Evolutionary conservation across 2,797 vertebrate genomes (phyloP), one percentile per base, ranked within the genome.

Genomic region (Danio jaintianensis): DNA sequence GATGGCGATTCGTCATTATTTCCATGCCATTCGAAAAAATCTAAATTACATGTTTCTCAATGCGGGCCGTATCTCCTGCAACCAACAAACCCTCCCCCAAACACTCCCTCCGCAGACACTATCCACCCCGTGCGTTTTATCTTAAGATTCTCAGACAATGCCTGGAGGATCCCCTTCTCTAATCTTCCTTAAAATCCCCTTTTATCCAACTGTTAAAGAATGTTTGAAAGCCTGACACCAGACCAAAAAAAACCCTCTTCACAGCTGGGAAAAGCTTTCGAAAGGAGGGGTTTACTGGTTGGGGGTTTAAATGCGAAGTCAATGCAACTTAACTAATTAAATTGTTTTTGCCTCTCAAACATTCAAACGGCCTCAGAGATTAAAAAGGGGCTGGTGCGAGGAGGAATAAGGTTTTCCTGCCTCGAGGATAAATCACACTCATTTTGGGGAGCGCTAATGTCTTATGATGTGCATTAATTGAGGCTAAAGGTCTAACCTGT

Each of bases 131-230:
- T 89, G 90, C 81, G 88, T 93, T 95, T 93, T 96, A 98, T 97
- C 95, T 98, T 93, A 97, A 95, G 96, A 97, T 96, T 97, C 95
- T 94, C 93, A 95, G 96, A 98, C 96, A 98, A 95, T 95, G 94
- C 96, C 96, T 94, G 94, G 96, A 97, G 95, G 95, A 94, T 96
- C 95, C 94, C 94, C 75, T 94, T 93, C 93, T 96, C 95, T 98
- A 98, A 98, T 98, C 97, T 98, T 95, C 95, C 97, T 96, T 97
- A 97, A 94, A 98, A 97, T 96, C 96, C 97, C 95, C 95, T 98
- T 99, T 98, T 97, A 99, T 98, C 96, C 94, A 91, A 96, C 97
- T 97, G 97, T 97, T 97, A 95, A 96, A 97, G 96, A 96, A 96
- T 94, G 96, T 96, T 95, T 97, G 96, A 97, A 98, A 98, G 94